These are phyloP conservation scores for Aramus guarauna DNA, from an alignment of 2,113 vertebrate genomes.

Conservation along the genomic window DNA sequence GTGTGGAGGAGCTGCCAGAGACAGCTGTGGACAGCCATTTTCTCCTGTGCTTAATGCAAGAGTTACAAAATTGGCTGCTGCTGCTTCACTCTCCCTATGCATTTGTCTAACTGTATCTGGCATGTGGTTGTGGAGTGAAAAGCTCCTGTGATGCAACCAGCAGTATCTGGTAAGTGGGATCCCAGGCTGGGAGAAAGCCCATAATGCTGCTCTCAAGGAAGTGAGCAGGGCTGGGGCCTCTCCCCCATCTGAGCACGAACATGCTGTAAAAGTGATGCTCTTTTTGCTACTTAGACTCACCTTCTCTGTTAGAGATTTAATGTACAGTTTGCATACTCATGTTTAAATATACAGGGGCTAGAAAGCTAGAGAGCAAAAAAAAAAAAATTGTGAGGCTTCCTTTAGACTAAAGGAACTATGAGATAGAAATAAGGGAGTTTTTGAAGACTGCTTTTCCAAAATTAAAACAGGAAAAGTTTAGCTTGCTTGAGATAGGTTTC, in stretches of 20 bases:
- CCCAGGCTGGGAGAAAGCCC: not conserved
- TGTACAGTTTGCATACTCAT: not conserved
- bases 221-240: not conserved
- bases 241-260: no score
- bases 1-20: not conserved
- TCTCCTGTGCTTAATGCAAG: fast-evolving
- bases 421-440: not conserved
- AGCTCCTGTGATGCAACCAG: not conserved
- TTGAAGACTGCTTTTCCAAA: not conserved
- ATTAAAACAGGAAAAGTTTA: not conserved
- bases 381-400: not conserved
- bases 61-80: not conserved
- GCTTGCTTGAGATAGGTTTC: not conserved
- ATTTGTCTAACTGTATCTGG: not conserved
- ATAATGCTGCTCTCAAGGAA: not conserved
- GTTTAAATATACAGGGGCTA: not conserved
- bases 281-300: not conserved
- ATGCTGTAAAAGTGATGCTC: not conserved
- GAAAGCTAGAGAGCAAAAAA: not conserved
- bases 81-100: not conserved
- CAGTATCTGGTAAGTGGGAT: not conserved
- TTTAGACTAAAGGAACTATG: not conserved
- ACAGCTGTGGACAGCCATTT: not conserved
- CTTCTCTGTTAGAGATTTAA: not conserved
- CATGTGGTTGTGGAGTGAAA: not conserved